phyloP scores from a whole-genome alignment of 1,140 invertebrate species.

The Tetramorium parvispinum region DNA sequence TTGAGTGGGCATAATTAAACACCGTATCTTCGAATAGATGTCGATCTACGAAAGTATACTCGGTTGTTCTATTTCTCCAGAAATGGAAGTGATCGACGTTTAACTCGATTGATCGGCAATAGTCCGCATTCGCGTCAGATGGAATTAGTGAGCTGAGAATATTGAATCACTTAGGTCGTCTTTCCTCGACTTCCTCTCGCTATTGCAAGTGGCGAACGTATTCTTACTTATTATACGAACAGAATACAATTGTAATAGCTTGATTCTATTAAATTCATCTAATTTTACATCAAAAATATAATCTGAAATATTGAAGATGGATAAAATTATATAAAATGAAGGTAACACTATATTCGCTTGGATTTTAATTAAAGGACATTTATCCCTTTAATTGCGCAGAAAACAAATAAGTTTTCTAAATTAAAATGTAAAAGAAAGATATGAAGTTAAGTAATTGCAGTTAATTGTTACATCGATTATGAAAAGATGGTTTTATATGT shows the following conservation, averaged over 20 bases:
- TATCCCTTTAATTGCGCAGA: background rate
- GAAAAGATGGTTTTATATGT: background rate
- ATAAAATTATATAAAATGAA: background rate
- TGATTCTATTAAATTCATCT: background rate
- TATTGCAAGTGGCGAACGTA: background rate
- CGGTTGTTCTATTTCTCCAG: slow-evolving; percentile 23
- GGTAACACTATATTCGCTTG: background rate
- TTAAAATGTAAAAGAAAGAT: background rate
- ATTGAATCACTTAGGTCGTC: slow-evolving; percentile 11
- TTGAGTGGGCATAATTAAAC: slow-evolving; percentile 26
- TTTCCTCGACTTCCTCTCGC: background rate
- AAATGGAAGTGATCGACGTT: slow-evolving; percentile 44
- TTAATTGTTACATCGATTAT: background rate
- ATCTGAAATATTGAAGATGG: background rate
- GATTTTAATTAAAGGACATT: background rate
- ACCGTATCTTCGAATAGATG: slow-evolving; percentile 3
- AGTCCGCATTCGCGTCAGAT: slow-evolving; percentile 5
- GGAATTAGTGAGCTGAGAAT: slow-evolving; percentile 30
- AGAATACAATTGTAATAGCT: background rate
- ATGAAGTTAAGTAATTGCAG: background rate
- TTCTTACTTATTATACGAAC: background rate
- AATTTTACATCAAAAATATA: background rate
- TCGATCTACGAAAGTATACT: background rate
- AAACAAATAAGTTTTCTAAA: background rate
- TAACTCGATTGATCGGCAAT: slow-evolving; percentile 47